Base-by-base conservation (phyloP, 1,140 invertebrate genomes). In the Rhyacophila brunnea region DNA sequence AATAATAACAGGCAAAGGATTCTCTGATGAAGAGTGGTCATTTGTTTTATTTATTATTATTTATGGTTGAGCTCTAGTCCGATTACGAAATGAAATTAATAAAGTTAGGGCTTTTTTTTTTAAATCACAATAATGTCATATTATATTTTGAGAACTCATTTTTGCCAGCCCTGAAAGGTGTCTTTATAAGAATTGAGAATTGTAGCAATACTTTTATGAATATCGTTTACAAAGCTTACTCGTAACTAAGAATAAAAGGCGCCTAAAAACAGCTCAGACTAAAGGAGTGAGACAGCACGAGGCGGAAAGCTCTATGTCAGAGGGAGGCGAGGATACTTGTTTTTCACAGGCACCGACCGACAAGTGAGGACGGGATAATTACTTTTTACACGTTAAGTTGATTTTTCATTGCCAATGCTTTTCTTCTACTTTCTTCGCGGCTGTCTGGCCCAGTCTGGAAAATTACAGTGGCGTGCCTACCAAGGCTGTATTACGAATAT, bases 331-430 rank as follows among this genome's bases (percentile, higher is more conserved):
- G 19, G 17, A 10, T 9, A 32, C 20, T 10, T 28, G 23, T 28
- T 28, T 28, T 56, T 47, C 46, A n/a, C 40, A 20, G 6, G 38
- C 38, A 10, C 32, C 14, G n/a, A 14, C 56, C 44, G 55, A 23
- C 14, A 40, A 48, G 44, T 47, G 55, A 50, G 47, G 49, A 58
- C 55, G 55, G 55, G 48, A 58, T 58, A 58, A 58, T 58, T 58
- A 58, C 56, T 58, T 58, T 58, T 50, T 40, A 52, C 56, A 58
- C 56, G 56, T 58, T 52, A 49, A 58, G 56, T 58, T 58, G 56
- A 58, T 58, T 58, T 58, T 58, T 58, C 56, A 58, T 58, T 58
- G 56, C 47, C 56, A 58, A 58, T 58, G 56, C 47, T 48, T 40
- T 58, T 58, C 56, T 58, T 58, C 50, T 48, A 49, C 56, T 58